Base-by-base conservation (phyloP, 2,797 vertebrate species). In the Neomorphus geoffroyi region DNA sequence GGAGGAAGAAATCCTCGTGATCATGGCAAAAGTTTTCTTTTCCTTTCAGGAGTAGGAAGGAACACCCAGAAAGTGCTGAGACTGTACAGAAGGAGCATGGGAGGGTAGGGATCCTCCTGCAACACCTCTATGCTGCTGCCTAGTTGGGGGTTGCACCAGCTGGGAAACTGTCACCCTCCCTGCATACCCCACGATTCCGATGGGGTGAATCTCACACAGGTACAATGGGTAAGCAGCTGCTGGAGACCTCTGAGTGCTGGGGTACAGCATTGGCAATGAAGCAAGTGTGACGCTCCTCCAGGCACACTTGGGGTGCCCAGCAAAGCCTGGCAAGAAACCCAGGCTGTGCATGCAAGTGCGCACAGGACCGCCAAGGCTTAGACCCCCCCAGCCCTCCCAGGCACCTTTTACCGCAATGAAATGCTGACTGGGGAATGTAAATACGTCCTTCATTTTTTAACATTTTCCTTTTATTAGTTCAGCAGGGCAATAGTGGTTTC, bases 1-100 rank as follows among this genome's bases (percentile, higher is more conserved):
- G 79, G 62, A 79, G 73, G 79, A 51, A 96, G 60, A 93, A 94
- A 95, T 51, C 18, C 72, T 93, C 3, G 0, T 90, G 65, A 89
- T 73, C 60, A 32, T 9, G 26, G 77, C 73, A 83, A 77, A 80
- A 79, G 67, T 82, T 93, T 92, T 96, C 84, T 92, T 92, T 91
- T 97, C 88, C 73, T 93, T 84, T 75, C 53, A 58, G 39, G 24
- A 81, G 53, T 4, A 13, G 86, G 54, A 86, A 74, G 78, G 64
- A 91, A 56, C 69, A 88, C 56, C 66, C 57, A 94, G 86, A 88
- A 95, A 95, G 64, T 30, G 58, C 83, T 64, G 53, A 88, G 62
- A 30, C 37, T 7, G 5, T 69, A 57, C 37, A 65, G 74, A 92
- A 80, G 19, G 64, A 86, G 35, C 21, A 3, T 1, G 16, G 35